Conservation (phyloP, 2,113 vertebrate genomes). For the Spermophilus dauricus region DNA sequence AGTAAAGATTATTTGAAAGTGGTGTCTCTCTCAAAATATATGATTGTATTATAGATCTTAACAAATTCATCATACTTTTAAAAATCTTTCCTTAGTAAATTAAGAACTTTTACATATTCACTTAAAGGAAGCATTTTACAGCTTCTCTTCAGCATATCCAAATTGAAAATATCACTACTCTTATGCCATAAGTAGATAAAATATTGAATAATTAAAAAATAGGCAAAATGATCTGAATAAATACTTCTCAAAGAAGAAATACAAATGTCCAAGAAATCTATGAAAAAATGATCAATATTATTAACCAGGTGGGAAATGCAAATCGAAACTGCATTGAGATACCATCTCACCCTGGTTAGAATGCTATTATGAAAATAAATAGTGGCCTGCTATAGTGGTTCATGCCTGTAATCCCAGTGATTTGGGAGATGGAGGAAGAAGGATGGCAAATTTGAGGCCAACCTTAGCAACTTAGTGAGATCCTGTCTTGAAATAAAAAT, state of each 20-base stretch:
- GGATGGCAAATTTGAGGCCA: no score
- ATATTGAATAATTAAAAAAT: background rate
- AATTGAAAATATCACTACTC: background rate
- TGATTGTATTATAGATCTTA: background rate
- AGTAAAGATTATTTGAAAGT: background rate
- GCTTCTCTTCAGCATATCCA: background rate
- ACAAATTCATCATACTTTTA: background rate
- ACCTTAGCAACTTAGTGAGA: no score
- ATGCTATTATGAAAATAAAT: background rate
- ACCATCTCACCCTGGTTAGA: background rate
- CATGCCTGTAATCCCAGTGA: no score
- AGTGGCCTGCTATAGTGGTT: no score
- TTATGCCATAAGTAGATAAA: background rate
- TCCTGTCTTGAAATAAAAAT: no score
- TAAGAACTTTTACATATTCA: background rate
- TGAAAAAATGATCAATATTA: background rate
- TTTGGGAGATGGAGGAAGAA: no score
- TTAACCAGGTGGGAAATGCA: background rate
- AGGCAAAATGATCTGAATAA: background rate
- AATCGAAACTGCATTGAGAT: background rate
- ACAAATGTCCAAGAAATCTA: background rate
- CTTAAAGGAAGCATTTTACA: background rate
- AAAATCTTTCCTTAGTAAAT: background rate
- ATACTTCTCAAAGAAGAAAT: background rate
- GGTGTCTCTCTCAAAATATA: background rate